A percentile compares a stretch with the other conserved stretches of the same genome.
Conservation (phyloP, 2,888 invertebrate genomes). For the Matsumyia berberina region DNA sequence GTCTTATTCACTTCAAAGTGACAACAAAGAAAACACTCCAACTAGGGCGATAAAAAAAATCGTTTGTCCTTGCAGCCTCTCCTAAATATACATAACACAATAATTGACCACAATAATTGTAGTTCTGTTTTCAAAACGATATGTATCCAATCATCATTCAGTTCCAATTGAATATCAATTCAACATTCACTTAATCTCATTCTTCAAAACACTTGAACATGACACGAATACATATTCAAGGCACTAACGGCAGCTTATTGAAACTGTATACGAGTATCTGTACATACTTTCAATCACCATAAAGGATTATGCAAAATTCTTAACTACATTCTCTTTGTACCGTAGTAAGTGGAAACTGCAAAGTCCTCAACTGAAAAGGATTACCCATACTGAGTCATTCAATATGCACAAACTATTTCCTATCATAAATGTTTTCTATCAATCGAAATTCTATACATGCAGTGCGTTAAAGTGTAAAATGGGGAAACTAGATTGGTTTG, state of each 20-base stretch:
- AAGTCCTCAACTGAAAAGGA: constrained; percentile 38
- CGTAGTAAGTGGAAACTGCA: constrained; percentile 28
- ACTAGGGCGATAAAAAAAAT: too few relatives aligned
- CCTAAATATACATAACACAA: neutral
- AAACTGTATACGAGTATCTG: neutral
- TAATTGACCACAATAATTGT: neutral
- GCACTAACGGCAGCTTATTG: constrained; percentile 1
- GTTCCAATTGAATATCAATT: constrained; percentile 21
- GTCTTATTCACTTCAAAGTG: too few relatives aligned
- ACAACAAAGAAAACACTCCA: too few relatives aligned
- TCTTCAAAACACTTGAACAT: constrained; percentile 41
- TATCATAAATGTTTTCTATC: constrained; percentile 47
- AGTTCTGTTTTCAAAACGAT: neutral
- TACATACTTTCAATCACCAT: constrained; percentile 36
- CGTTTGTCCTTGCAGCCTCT: neutral
- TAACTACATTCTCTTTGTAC: constrained; percentile 58
- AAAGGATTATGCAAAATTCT: constrained; percentile 57
- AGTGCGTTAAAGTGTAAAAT: constrained; percentile 37
- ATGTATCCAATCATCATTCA: constrained; percentile 6
- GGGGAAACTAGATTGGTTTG: neutral
- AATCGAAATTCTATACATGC: constrained; percentile 29
- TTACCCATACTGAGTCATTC: constrained; percentile 57
- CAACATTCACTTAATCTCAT: constrained; percentile 34
- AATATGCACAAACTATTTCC: constrained; percentile 60
- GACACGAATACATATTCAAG: constrained; percentile 21